A percentile compares a stretch with the other conserved stretches of the same genome.
These are phyloP conservation scores for Eulemur albifrons DNA, from an alignment of 2,797 vertebrate species.

Conservation along the genomic window DNA sequence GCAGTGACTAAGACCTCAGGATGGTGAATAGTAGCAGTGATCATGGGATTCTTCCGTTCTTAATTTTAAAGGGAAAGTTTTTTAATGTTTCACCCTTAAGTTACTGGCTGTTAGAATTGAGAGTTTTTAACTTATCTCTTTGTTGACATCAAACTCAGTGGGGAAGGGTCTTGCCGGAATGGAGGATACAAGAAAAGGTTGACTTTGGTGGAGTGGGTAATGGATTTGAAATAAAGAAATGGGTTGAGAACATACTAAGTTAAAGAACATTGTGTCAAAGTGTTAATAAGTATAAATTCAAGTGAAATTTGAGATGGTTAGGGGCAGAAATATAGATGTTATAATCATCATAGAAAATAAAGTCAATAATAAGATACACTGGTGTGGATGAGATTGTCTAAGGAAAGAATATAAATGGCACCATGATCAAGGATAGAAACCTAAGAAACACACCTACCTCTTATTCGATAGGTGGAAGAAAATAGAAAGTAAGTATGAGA, in stretches of 20 bases:
- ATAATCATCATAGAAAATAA: not conserved
- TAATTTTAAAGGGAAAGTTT: constrained; percentile 7
- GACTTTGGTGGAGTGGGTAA: not conserved
- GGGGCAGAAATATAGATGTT: not conserved
- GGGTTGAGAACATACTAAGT: not conserved
- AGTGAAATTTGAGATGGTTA: not conserved
- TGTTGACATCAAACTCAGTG: not conserved
- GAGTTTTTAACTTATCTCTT: not conserved
- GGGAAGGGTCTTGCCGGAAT: not conserved
- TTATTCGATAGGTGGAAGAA: not conserved
- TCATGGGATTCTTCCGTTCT: not conserved
- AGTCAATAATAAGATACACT: not conserved
- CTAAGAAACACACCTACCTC: not conserved
- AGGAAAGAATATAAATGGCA: not conserved
- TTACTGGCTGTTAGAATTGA: not conserved
- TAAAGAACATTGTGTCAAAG: constrained; percentile 23
- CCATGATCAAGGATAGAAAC: not conserved
- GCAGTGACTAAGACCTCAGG: not conserved
- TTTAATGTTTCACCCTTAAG: not conserved
- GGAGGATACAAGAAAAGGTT: not conserved
- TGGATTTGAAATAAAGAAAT: not conserved
- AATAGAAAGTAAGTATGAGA: not conserved
- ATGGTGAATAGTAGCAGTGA: not conserved
- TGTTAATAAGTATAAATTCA: constrained; percentile 2
- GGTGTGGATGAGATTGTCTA: not conserved